phyloP scores from a whole-genome alignment of 2,888 invertebrate species.

The Gastracanthus pulcherrimus region DNA sequence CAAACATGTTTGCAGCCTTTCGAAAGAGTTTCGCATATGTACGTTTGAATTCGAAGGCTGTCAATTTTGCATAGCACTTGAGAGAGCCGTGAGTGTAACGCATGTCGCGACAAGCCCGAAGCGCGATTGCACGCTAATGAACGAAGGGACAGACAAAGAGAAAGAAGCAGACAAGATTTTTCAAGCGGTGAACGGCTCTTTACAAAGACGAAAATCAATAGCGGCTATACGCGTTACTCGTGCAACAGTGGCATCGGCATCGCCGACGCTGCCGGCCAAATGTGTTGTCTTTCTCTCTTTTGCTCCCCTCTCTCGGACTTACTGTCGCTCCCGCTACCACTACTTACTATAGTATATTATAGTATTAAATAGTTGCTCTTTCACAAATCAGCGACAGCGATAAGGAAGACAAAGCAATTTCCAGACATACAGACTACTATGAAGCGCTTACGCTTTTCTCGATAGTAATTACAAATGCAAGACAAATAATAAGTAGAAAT shows the following conservation, averaged over 20 bases:
- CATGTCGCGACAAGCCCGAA: background rate
- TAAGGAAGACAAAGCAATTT: too few relatives aligned
- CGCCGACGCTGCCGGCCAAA: constrained; percentile 7
- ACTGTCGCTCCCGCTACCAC: background rate
- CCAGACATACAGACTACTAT: too few relatives aligned
- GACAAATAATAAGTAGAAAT: too few relatives aligned
- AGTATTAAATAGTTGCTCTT: background rate
- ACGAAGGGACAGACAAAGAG: constrained; percentile 3
- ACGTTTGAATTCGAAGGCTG: too few relatives aligned
- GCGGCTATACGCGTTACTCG: background rate
- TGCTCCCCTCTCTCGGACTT: constrained; percentile 1
- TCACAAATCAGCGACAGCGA: background rate
- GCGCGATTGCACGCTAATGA: constrained; percentile 3
- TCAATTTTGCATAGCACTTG: too few relatives aligned
- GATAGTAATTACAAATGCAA: too few relatives aligned
- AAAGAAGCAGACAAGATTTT: constrained; percentile 5
- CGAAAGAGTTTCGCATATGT: too few relatives aligned
- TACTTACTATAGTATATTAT: background rate
- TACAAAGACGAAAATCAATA: constrained; percentile 22
- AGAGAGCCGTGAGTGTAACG: background rate
- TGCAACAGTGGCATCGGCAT: constrained; percentile 8
- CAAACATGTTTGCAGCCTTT: too few relatives aligned
- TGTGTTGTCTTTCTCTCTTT: background rate
- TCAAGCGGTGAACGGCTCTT: constrained; percentile 10
- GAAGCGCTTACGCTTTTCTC: too few relatives aligned